Base-by-base conservation (phyloP, 2,888 invertebrate species). In the Maniola hyperantus region DNA sequence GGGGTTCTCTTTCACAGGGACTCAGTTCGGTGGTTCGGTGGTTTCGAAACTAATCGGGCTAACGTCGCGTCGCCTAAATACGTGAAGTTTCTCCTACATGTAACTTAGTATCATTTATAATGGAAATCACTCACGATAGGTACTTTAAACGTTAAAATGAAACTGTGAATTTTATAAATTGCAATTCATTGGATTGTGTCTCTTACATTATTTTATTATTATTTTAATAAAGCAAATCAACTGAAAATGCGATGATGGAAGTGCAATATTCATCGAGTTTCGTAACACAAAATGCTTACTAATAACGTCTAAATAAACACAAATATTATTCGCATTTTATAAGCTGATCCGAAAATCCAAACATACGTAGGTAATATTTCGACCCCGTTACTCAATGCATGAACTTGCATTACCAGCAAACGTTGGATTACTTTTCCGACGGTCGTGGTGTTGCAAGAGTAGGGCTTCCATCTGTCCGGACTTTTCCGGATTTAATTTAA, bases 401-500 rank as follows among this genome's bases (percentile, higher is more conserved):
- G 55, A 55, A 55, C 55, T 57, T 57, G 57, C 57, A 57, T 57
- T 42, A 20, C 20, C 11, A 57, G 20, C 20, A 55, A 57, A 42
- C 42, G 42, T 57, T 42, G 57, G 42, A 39, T 42, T 39, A 55
- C 11, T 55, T 57, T 57, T 39, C 42, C 42, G 20, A 20, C 39
- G 20, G 39, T 13, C 42, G 20, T 7, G 39, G 18, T 57, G 57
- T 42, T 42, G 39, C 39, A 42, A 57, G 6, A 42, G 18, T 57
- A 57, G 18, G 13, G 11, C 5, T 1, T 0, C 20, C 13, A 42
- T 36, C 13, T 10, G 6, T 57, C 18, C 0, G 11, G 13, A 13
- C 7, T 42, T 57, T 42, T 2, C 39, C 42, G 39, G 18, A 39
- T 42, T 20, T 8, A 15, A n/a, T n/a, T n/a, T n/a, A n/a, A n/a